These are phyloP conservation scores for Lucifuga dentata DNA, from an alignment of 2,113 vertebrate species.

Conservation along the genomic window DNA sequence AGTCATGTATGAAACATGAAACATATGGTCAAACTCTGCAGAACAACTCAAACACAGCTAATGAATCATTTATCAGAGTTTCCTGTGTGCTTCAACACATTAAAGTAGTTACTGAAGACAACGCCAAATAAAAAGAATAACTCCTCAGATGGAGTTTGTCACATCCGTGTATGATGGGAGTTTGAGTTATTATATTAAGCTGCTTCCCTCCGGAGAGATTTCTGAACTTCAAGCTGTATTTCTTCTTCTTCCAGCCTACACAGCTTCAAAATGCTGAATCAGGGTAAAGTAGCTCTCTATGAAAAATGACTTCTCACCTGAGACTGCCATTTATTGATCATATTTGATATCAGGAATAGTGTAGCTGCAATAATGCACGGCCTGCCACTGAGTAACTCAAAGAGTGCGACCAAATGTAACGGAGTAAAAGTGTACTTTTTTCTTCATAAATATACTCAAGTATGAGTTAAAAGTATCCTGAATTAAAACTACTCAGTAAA, in stretches of 20 bases:
- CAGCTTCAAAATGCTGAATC: conserved; percentile 50
- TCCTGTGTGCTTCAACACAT: neutral
- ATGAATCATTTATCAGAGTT: conserved; percentile 23
- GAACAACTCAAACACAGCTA: no score
- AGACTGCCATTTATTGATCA: conserved; percentile 42
- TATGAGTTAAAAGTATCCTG: no score
- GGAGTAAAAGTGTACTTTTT: no score
- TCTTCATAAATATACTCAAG: no score
- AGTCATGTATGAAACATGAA: conserved; percentile 18
- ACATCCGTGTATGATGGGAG: neutral
- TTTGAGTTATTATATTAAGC: conserved; percentile 11
- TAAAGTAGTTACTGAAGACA: no score
- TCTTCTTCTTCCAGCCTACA: conserved; percentile 15
- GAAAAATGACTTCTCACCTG: conserved; percentile 42
- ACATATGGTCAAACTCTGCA: conserved; percentile 5
- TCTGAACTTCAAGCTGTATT: conserved; percentile 41
- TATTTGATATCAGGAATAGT: conserved; percentile 33
- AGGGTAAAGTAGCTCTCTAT: conserved; percentile 19
- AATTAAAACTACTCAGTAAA: no score
- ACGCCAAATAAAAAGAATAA: no score
- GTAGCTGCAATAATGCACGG: no score
- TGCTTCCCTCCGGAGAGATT: conserved; percentile 25
- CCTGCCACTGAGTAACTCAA: no score
- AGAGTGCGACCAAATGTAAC: no score
- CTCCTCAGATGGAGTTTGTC: conserved; percentile 11